phyloP scores from a whole-genome alignment of 2,888 invertebrate species.

The Octodonta nipae region DNA sequence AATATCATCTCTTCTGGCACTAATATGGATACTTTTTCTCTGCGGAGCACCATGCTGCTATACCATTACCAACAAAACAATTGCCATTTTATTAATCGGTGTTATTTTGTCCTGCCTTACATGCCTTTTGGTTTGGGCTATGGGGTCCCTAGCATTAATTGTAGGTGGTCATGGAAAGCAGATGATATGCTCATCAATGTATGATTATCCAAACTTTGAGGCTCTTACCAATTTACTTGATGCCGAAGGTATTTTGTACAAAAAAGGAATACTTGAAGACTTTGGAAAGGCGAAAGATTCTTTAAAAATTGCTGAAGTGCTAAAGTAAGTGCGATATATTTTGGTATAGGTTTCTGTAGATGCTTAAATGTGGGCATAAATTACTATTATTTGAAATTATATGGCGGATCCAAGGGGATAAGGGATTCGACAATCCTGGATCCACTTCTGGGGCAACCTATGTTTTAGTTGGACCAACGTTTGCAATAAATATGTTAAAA shows the following conservation, averaged over 20 bases:
- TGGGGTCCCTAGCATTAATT: constrained; percentile 46
- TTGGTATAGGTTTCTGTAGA: too few species aligned
- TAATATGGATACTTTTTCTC: constrained; percentile 40
- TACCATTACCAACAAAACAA: constrained; percentile 22
- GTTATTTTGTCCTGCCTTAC: constrained; percentile 44
- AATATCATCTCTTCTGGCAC: constrained; percentile 36
- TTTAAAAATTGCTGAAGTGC: constrained; percentile 11
- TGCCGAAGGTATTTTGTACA: constrained; percentile 47
- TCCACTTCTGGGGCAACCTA: too few species aligned
- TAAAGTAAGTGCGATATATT: constrained; percentile 14
- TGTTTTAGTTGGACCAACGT: too few species aligned
- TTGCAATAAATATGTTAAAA: too few species aligned
- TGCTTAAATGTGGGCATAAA: too few species aligned
- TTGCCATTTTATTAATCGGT: constrained; percentile 34
- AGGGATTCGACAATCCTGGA: too few species aligned
- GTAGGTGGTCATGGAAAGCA: constrained; percentile 54
- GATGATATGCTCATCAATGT: constrained; percentile 58
- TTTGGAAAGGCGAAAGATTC: constrained; percentile 8
- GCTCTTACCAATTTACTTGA: constrained; percentile 54
- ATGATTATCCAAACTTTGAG: constrained; percentile 51
- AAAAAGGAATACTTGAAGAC: constrained; percentile 41
- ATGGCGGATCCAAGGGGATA: too few species aligned
- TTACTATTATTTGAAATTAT: too few species aligned
- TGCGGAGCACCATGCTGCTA: constrained; percentile 34
- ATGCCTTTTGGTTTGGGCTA: constrained; percentile 47